A percentile compares a stretch with the other conserved stretches of the same genome.
Conservation (phyloP, 1,140 invertebrate genomes). For the Drosophila baimaii region DNA sequence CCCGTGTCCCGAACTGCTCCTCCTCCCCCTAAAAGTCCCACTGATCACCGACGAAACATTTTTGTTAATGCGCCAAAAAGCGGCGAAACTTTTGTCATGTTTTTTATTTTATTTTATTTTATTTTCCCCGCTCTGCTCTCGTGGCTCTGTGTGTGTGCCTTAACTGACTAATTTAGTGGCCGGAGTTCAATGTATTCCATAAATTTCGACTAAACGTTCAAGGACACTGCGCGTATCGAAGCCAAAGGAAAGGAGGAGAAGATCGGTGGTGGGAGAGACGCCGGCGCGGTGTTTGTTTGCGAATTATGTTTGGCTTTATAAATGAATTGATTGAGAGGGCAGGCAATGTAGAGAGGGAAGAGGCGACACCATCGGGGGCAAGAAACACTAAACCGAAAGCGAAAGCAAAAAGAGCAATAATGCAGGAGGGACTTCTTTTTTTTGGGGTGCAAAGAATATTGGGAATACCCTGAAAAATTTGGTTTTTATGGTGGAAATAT, state of each 20-base stretch:
- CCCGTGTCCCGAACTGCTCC: slow-evolving; percentile 1
- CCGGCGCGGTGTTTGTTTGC: slow-evolving; percentile 29
- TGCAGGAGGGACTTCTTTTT: neutral
- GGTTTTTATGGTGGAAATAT: too few relatives aligned
- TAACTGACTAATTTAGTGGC: slow-evolving; percentile 79
- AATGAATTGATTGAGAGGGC: slow-evolving; percentile 50
- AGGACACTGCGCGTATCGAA: slow-evolving; percentile 68
- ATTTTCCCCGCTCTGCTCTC: slow-evolving; percentile 1
- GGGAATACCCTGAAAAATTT: slow-evolving; percentile 7
- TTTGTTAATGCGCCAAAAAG: slow-evolving; percentile 71
- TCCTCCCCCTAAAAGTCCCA: slow-evolving; percentile 3
- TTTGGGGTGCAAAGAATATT: too few relatives aligned
- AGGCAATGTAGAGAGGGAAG: too few relatives aligned
- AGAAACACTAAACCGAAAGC: slow-evolving; percentile 23
- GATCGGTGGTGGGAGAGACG: neutral
- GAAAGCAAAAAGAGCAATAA: slow-evolving; percentile 31
- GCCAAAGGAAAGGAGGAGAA: slow-evolving; percentile 5
- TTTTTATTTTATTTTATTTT: slow-evolving; percentile 47
- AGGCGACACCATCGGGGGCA: neutral
- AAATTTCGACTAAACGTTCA: slow-evolving; percentile 81
- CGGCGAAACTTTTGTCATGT: slow-evolving; percentile 77
- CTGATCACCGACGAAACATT: slow-evolving; percentile 48
- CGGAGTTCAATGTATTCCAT: slow-evolving; percentile 80
- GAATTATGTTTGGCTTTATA: slow-evolving; percentile 60
- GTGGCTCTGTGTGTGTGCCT: slow-evolving; percentile 43